These are phyloP conservation scores for Sminthurinus signatus DNA, from an alignment of 1,140 invertebrate genomes.

Conservation along the genomic window DNA sequence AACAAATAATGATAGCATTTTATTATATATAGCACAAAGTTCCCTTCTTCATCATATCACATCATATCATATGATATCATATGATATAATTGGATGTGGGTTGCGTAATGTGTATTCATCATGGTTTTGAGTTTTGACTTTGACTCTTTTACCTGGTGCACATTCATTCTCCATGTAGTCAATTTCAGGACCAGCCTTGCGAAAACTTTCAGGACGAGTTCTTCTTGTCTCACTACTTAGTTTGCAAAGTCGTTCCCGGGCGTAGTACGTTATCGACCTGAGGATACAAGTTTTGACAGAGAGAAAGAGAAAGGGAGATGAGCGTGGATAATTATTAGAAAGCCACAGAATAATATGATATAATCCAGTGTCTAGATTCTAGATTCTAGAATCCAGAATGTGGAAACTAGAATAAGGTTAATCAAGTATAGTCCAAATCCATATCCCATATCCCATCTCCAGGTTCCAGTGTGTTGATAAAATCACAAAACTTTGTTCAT, in stretches of 20 bases:
- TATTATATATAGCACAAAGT: too few species aligned
- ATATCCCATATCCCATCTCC: too few species aligned
- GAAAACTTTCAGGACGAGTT: conserved; percentile 47
- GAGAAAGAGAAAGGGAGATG: background rate
- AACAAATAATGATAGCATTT: too few species aligned
- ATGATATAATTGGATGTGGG: too few species aligned
- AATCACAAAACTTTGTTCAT: background rate
- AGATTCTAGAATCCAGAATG: too few species aligned
- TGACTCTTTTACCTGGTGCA: conserved; percentile 47
- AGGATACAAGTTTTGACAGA: conserved; percentile 7
- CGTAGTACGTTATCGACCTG: conserved; percentile 49
- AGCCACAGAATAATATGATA: too few species aligned
- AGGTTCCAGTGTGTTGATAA: background rate
- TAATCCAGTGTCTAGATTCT: background rate
- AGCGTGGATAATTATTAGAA: background rate
- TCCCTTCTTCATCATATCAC: too few species aligned
- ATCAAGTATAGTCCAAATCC: too few species aligned
- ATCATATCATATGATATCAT: too few species aligned
- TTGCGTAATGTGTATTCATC: too few species aligned
- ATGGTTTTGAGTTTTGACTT: too few species aligned
- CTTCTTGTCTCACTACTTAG: conserved; percentile 49
- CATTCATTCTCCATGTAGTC: conserved; percentile 55
- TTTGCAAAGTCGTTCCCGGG: conserved; percentile 46
- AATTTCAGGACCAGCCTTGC: conserved; percentile 45
- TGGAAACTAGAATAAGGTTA: too few species aligned